Conservation (phyloP, 2,888 invertebrate genomes). For the Lypha dubia region DNA sequence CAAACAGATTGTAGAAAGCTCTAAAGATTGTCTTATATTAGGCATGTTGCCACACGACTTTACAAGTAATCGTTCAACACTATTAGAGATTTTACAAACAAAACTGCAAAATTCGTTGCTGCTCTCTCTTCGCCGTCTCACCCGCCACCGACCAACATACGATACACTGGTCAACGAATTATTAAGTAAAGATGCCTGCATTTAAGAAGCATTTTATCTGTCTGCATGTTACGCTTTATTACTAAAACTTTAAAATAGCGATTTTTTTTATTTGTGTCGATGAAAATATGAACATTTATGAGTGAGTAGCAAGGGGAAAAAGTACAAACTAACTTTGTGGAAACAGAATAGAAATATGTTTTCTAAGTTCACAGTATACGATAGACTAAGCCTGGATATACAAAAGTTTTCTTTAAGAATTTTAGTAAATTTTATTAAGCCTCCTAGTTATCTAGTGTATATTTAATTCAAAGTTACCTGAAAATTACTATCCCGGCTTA, state of each 20-base stretch:
- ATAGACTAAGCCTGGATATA: too few species aligned
- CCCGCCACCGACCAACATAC: too few species aligned
- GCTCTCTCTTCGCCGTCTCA: slow-evolving; percentile 30
- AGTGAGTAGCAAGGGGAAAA: slow-evolving; percentile 1
- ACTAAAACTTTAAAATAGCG: slow-evolving; percentile 45
- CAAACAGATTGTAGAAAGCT: background rate
- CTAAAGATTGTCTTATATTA: slow-evolving; percentile 71
- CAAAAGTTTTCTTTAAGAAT: too few species aligned
- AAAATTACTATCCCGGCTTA: too few species aligned
- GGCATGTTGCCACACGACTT: slow-evolving; percentile 73
- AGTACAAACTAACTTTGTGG: background rate
- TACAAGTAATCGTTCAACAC: slow-evolving; percentile 72
- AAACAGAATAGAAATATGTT: too few species aligned
- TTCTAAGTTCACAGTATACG: too few species aligned
- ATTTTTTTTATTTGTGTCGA: slow-evolving; percentile 37
- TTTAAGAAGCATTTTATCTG: background rate
- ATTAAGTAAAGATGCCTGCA: slow-evolving; percentile 15
- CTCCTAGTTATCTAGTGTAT: too few species aligned
- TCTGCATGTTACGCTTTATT: slow-evolving; percentile 56
- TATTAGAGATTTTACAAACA: slow-evolving; percentile 43
- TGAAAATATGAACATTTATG: slow-evolving; percentile 42
- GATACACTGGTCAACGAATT: slow-evolving; percentile 37
- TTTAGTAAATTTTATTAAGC: too few species aligned
- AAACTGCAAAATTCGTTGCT: background rate
- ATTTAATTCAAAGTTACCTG: too few species aligned